Percentiles rank a stretch among this genome's conserved stretches.
phyloP scores from a whole-genome alignment of 1,140 invertebrate species.

The Diachasmimorpha longicaudata region DNA sequence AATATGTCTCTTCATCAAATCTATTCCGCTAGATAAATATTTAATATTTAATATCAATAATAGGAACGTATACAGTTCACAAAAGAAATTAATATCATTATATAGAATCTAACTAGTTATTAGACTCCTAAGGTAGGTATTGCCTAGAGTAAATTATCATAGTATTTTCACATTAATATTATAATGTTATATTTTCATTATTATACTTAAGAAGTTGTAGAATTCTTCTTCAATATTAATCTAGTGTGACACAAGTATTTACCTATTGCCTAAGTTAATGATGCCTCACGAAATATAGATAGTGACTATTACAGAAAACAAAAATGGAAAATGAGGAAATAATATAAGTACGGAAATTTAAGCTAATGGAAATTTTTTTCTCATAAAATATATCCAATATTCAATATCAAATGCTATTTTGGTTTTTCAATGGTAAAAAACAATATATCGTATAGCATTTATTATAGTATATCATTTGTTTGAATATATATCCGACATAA shows the following conservation, averaged over 20 bases:
- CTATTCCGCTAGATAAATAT: conserved; percentile 27
- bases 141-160: conserved; percentile 42
- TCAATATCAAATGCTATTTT: conserved; percentile 56
- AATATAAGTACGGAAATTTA: conserved; percentile 24
- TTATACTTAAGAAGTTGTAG: conserved; percentile 15
- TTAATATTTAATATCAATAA: conserved; percentile 23
- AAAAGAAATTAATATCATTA: conserved; percentile 37
- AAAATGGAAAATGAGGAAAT: conserved; percentile 33
- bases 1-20: conserved; percentile 47
- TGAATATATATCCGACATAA: background rate
- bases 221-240: conserved; percentile 29
- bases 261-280: conserved; percentile 48
- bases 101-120: conserved; percentile 52
- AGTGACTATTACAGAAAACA: conserved; percentile 55
- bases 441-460: conserved; percentile 40
- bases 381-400: conserved; percentile 57
- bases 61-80: conserved; percentile 31
- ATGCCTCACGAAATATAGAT: conserved; percentile 35
- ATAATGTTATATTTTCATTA: background rate
- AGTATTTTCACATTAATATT: conserved; percentile 34
- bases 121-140: conserved; percentile 47
- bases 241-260: conserved; percentile 41
- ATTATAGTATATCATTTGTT: background rate
- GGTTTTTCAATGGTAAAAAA: conserved; percentile 50
- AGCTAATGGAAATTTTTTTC: conserved; percentile 49